Evolutionary conservation across 2,113 vertebrate species (phyloP), one percentile per base, ranked within the genome.

Genomic region (Patagioenas fasciata): DNA sequence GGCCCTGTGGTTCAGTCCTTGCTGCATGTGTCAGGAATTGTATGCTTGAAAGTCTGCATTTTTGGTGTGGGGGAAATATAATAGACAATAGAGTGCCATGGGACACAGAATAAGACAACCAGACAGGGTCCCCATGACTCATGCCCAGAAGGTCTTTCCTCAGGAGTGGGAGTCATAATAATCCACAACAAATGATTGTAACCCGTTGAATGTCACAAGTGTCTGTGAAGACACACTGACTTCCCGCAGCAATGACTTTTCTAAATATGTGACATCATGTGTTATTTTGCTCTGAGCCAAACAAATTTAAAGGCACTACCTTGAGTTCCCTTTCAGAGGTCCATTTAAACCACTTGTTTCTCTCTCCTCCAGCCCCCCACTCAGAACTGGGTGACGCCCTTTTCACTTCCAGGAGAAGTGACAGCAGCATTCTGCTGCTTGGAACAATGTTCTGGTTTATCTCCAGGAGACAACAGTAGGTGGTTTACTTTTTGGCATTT

Each of bases 111-210:
- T 89, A 96, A 79, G 90, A 77, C 65, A 92, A 64, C 86, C 56
- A 13, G 95, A 51, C 95, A 95, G 80, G 66, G 83, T 91, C 89
- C 51, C 95, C 85, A 78, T 95, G 96, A 97, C 85, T 96, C 96
- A 97, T 96, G 91, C 95, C 61, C 88, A 95, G 95, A 80, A 94
- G 90, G 93, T 92, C 93, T 97, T 93, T 97, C 95, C 80, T 96
- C 92, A 91, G 95, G 94, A 97, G 91, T 89, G 87, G 95, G 91
- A 97, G 92, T 96, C 92, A 61, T 83, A 62, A 95, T 82, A 94
- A 91, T 91, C 91, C 83, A 97, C 91, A 97, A 87, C 95, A 95
- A 96, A 89, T 81, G 89, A 94, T 91, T 97, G 95, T 94, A 85
- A 47, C 69, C 87, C 12, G 1, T 31, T 95, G 88, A 97, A 95